Percentiles rank a stretch among this genome's conserved stretches.
phyloP scores from a whole-genome alignment of 2,113 vertebrate species.

The Oreotrochilus melanogaster region DNA sequence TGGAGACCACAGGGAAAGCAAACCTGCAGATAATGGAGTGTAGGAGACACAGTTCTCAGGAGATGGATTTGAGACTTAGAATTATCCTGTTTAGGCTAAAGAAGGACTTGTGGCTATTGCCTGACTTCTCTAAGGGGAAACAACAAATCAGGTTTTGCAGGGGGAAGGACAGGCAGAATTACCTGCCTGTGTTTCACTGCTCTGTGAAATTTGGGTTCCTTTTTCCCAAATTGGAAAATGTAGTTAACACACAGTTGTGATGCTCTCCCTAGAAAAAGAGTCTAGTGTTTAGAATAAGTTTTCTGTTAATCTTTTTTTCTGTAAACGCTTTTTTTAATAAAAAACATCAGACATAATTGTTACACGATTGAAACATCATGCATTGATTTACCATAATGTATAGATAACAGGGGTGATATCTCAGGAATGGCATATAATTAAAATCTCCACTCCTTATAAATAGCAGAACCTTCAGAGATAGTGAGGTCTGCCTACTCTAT shows the following conservation, averaged over 20 bases:
- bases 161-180: neutral
- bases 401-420: neutral
- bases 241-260: neutral
- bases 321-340: neutral
- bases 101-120: neutral
- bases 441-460: neutral
- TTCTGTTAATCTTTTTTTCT: neutral
- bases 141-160: neutral
- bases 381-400: neutral
- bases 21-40: neutral
- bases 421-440: neutral
- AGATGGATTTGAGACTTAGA: neutral
- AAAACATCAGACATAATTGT: neutral
- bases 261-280: neutral
- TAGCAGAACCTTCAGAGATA: neutral
- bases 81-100: neutral
- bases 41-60: neutral
- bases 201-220: neutral
- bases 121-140: neutral
- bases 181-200: neutral
- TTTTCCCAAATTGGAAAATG: neutral
- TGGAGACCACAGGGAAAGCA: neutral
- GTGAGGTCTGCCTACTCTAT: neutral
- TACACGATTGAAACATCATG: neutral
- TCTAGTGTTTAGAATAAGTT: neutral